A percentile compares a stretch with the other conserved stretches of the same genome.
Conservation (phyloP, 2,797 vertebrate genomes). For the Alca torda region DNA sequence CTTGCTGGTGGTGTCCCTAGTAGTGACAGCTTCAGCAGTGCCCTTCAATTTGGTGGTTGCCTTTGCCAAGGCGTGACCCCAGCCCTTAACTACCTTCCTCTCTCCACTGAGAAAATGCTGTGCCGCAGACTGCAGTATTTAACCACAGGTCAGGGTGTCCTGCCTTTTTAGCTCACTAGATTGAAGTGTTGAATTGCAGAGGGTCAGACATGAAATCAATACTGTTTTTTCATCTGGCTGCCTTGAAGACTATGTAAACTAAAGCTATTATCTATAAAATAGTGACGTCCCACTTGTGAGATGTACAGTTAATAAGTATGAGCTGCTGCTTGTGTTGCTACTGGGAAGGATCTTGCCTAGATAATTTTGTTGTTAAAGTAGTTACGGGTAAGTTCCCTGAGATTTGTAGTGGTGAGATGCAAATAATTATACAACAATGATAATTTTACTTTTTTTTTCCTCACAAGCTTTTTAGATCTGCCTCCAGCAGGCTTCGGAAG, state of each 20-base stretch:
- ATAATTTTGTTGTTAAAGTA: background rate
- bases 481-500: background rate
- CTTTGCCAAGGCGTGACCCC: background rate
- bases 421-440: background rate
- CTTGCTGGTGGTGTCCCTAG: background rate
- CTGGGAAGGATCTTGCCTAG: background rate
- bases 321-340: background rate
- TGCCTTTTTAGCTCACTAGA: background rate
- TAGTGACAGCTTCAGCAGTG: accelerated
- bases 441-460: background rate
- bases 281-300: background rate
- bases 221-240: conserved; percentile 25
- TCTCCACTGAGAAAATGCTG: background rate
- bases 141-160: accelerated
- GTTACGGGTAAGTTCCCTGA: background rate
- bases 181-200: background rate
- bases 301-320: background rate
- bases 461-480: background rate
- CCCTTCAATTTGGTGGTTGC: background rate
- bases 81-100: background rate
- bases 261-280: conserved; percentile 9
- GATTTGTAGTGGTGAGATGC: background rate
- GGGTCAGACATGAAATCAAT: conserved; percentile 34
- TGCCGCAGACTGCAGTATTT: background rate
- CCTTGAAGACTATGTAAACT: conserved; percentile 28